Conservation (phyloP, 2,797 vertebrate species). For the Simalia tracyae region DNA sequence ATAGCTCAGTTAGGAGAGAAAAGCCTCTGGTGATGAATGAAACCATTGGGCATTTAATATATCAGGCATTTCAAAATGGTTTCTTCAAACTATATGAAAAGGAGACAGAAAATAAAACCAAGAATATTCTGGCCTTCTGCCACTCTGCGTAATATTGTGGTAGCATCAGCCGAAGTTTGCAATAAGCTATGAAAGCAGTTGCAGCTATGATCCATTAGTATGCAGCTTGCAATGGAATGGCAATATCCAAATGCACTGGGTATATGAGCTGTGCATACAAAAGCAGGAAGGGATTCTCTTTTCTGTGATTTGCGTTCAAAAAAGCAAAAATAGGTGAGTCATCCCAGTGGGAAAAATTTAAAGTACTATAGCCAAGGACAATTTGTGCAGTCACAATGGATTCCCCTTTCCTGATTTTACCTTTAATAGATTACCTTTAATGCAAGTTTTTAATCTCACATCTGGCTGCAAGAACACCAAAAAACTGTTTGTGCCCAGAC, state of each 20-base stretch:
- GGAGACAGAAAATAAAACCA: conserved; percentile 19
- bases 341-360: conserved; percentile 40
- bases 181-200: conserved; percentile 27
- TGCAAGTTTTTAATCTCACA: neutral
- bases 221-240: conserved; percentile 38
- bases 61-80: neutral
- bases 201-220: conserved; percentile 34
- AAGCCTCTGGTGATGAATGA: neutral
- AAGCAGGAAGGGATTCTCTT: conserved; percentile 50
- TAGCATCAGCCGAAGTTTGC: conserved; percentile 16
- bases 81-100: neutral
- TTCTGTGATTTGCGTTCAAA: conserved; percentile 28
- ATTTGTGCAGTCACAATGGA: neutral
- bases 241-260: conserved; percentile 22
- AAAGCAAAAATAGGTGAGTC: conserved; percentile 17
- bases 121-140: neutral
- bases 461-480: neutral
- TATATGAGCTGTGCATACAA: conserved; percentile 33
- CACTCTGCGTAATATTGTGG: conserved; percentile 16
- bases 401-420: conserved; percentile 23
- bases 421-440: neutral
- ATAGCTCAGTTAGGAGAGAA: neutral
- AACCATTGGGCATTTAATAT: neutral
- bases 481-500: neutral
- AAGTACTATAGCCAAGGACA: conserved; percentile 20